These are phyloP conservation scores for Crenuchus spilurus DNA, from an alignment of 2,797 vertebrate genomes.

Conservation along the genomic window DNA sequence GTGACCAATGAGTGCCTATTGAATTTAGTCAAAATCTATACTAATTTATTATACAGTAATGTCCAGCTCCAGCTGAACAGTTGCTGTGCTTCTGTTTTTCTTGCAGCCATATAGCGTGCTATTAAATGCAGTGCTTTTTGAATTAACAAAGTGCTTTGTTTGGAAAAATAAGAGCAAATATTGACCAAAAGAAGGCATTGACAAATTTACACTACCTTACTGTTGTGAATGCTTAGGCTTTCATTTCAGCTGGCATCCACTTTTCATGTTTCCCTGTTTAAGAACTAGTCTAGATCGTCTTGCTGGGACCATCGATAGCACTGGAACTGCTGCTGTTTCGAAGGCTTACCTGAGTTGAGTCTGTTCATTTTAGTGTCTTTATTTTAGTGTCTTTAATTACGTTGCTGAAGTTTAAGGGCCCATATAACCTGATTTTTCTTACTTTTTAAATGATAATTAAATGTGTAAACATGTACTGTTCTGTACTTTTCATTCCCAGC, in stretches of 20 bases:
- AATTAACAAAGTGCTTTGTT: conserved; percentile 6
- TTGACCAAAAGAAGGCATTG: background rate
- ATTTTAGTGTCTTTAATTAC: no score
- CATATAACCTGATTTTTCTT: no score
- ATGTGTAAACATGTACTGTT: no score
- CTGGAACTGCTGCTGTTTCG: background rate
- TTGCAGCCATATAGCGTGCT: background rate
- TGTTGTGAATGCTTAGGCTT: background rate
- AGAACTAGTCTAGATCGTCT: background rate
- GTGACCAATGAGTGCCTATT: background rate
- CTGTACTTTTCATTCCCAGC: no score
- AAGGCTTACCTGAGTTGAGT: background rate
- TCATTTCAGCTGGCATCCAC: background rate
- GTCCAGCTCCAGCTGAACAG: background rate
- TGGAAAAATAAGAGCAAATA: background rate
- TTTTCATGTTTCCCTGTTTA: background rate
- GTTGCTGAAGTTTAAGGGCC: no score
- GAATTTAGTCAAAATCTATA: conserved; percentile 6
- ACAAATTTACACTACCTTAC: background rate
- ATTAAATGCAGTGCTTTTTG: background rate
- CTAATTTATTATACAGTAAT: background rate
- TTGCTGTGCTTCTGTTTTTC: background rate
- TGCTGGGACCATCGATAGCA: background rate
- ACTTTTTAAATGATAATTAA: no score
- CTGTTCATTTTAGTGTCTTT: background rate